Percentiles rank a stretch among this genome's conserved stretches.
phyloP scores from a whole-genome alignment of 2,797 vertebrate species.

The Brachyalestes nurse region DNA sequence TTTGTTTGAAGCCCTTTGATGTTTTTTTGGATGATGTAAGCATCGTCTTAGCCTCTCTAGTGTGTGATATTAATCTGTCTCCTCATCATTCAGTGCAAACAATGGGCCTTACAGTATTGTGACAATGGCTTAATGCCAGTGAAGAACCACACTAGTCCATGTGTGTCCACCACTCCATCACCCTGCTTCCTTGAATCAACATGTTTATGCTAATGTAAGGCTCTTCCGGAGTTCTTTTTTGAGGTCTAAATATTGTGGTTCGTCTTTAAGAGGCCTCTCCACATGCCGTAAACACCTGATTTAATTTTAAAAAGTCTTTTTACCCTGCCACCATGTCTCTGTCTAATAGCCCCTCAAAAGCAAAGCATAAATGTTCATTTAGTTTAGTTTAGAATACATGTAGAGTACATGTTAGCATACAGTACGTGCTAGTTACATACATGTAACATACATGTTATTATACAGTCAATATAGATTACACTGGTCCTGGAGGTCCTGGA shows the following conservation, averaged over 20 bases:
- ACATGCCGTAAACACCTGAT: constrained; percentile 6
- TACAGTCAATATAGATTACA: not conserved
- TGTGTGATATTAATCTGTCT: constrained; percentile 23
- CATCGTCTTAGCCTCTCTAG: constrained; percentile 17
- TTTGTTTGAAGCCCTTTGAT: not conserved
- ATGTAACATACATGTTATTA: not conserved
- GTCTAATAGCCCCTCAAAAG: not conserved
- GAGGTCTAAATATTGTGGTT: constrained; percentile 7
- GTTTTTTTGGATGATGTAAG: constrained; percentile 32
- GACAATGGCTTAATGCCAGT: constrained; percentile 33
- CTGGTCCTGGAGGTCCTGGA: too few relatives aligned
- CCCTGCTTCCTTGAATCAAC: not conserved
- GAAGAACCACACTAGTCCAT: constrained; percentile 10
- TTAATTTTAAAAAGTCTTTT: constrained; percentile 2
- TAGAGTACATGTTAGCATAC: too few relatives aligned
- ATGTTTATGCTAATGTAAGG: constrained; percentile 18
- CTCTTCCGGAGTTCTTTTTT: not conserved
- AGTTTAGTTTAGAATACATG: too few relatives aligned
- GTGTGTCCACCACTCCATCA: constrained; percentile 5
- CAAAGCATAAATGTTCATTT: not conserved
- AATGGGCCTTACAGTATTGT: constrained; percentile 67
- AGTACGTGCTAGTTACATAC: too few relatives aligned
- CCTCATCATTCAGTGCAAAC: constrained; percentile 26
- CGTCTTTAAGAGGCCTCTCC: not conserved
- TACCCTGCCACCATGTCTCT: not conserved